phyloP scores from a whole-genome alignment of 2,113 vertebrate genomes.

The Albula goreensis region DNA sequence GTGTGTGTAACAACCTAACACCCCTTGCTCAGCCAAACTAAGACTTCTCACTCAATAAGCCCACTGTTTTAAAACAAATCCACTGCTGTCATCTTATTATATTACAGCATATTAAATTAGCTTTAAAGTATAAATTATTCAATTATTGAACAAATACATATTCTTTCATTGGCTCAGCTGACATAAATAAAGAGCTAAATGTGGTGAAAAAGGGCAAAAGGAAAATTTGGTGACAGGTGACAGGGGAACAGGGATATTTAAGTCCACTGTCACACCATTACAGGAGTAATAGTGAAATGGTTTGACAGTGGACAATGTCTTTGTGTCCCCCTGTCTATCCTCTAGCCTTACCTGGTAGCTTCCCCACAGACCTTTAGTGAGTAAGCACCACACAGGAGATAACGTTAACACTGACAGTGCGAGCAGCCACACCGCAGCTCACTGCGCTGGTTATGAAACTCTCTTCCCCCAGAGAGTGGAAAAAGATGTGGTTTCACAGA shows the following conservation, averaged over 20 bases:
- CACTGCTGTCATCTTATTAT: too few relatives aligned
- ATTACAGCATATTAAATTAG: too few relatives aligned
- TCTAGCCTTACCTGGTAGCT: not conserved
- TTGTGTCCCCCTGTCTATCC: not conserved
- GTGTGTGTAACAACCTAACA: not conserved
- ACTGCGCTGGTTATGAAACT: slow-evolving; percentile 56
- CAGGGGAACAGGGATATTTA: too few relatives aligned
- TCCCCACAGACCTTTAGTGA: not conserved
- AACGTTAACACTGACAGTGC: not conserved
- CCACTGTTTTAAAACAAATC: too few relatives aligned
- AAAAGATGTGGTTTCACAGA: slow-evolving; percentile 73
- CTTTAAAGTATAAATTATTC: too few relatives aligned
- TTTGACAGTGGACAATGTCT: not conserved
- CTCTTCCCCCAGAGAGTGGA: slow-evolving; percentile 65
- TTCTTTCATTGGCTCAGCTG: too few relatives aligned
- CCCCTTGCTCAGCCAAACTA: too few relatives aligned
- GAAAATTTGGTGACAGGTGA: too few relatives aligned
- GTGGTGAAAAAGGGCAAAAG: not conserved
- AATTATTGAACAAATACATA: too few relatives aligned
- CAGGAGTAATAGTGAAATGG: not conserved
- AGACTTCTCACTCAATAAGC: too few relatives aligned
- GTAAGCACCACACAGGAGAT: not conserved
- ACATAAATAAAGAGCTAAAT: too few relatives aligned
- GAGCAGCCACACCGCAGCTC: slow-evolving; percentile 9
- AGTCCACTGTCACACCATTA: not conserved